These are phyloP conservation scores for Spongilla lacustris DNA, from an alignment of 37 sponge, comb jelly and placozoan genomes.

Conservation along the genomic window DNA sequence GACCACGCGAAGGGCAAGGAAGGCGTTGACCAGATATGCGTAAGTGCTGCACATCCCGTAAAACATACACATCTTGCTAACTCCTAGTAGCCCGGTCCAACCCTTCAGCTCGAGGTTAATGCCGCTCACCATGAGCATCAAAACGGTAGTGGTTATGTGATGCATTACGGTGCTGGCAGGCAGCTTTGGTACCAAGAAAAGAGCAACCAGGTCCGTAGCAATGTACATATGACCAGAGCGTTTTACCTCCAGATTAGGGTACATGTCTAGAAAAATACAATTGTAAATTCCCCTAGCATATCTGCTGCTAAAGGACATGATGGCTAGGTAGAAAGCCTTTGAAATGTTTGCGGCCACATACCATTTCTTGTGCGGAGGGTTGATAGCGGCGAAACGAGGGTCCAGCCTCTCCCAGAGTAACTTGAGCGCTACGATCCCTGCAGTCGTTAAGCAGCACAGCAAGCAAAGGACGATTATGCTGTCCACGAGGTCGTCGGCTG, in stretches of 20 bases:
- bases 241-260: slow-evolving; percentile 39
- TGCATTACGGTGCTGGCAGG: slow-evolving; percentile 75
- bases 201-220: slow-evolving; percentile 79
- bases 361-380: slow-evolving; percentile 87
- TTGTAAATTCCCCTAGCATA: slow-evolving; percentile 53
- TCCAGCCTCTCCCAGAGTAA: too few species aligned
- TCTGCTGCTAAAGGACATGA: slow-evolving; percentile 29
- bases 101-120: slow-evolving; percentile 46
- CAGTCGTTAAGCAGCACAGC: slow-evolving; percentile 22
- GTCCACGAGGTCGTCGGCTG: slow-evolving; percentile 59
- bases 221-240: slow-evolving; percentile 67
- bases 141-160: slow-evolving; percentile 55
- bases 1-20: slow-evolving; percentile 82
- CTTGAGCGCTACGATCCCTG: slow-evolving; percentile 14
- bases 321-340: slow-evolving; percentile 65
- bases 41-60: slow-evolving; percentile 78
- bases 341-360: slow-evolving; percentile 85
- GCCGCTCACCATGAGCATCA: slow-evolving; percentile 44
- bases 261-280: slow-evolving; percentile 36
- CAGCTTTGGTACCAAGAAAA: slow-evolving; percentile 81
- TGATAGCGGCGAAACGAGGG: slow-evolving; percentile 55
- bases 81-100: slow-evolving; percentile 64
- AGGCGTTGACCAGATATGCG: slow-evolving; percentile 79
- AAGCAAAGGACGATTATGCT: slow-evolving; percentile 33
- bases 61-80: slow-evolving; percentile 68